A percentile compares a stretch with the other conserved stretches of the same genome.
Evolutionary conservation across 2,113 vertebrate species (phyloP).

Genomic region (Varanus komodoensis): DNA sequence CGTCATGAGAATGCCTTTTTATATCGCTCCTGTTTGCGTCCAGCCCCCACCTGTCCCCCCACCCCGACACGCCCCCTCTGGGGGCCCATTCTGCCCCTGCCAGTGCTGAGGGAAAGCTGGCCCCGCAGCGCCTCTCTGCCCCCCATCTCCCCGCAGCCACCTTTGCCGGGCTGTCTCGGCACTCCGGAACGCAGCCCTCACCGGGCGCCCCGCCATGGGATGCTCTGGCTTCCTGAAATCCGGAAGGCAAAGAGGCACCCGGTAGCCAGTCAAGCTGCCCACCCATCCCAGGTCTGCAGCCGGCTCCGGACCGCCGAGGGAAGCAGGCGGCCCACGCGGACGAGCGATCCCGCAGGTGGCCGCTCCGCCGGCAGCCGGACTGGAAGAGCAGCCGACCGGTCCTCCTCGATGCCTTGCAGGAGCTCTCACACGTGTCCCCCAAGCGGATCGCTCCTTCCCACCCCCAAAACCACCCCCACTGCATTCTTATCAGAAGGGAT

Average conservation of each 20-base stretch:
- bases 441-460: not conserved
- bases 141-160: too few species aligned
- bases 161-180: too few species aligned
- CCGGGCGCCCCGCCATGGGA: too few species aligned
- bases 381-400: too few species aligned
- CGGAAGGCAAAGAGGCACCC: not conserved
- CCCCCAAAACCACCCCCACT: too few species aligned
- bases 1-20: constrained; percentile 63
- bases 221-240: not conserved
- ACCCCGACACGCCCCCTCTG: not conserved
- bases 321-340: not conserved
- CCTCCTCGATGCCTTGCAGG: too few species aligned
- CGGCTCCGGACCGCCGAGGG: not conserved
- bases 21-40: constrained; percentile 54
- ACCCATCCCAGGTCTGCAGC: not conserved
- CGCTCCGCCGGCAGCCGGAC: not conserved
- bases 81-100: not conserved
- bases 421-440: not conserved
- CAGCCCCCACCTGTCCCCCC: constrained; percentile 35
- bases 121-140: too few species aligned
- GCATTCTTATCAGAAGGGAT: not conserved
- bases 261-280: not conserved
- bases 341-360: not conserved
- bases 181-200: too few species aligned
- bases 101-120: not conserved